Evolutionary conservation across 2,113 vertebrate genomes (phyloP), one percentile per base, ranked within the genome.

Genomic region (human (Homo sapiens)): DNA sequence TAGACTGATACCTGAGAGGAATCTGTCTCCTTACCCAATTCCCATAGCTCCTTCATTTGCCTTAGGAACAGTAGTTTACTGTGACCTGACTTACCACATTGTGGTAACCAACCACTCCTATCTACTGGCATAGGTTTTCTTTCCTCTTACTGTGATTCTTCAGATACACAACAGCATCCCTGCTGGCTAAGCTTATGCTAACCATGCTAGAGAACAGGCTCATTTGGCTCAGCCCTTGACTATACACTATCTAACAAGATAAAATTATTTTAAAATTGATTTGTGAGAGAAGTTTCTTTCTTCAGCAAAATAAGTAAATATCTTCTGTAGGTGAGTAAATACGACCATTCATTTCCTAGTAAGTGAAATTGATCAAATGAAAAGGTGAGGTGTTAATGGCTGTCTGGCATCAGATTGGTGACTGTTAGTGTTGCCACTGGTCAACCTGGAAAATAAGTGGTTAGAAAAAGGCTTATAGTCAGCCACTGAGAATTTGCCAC

Each of bases 201-300:
- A 66, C 61, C 18, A 23, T 17, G 43, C 20, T 27, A 61, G 70
- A 57, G 61, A n/a, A 22, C 2, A 32, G 52, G 57, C 20, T 75
- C 12, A 76, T 86, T 78, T n/a, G 12, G 30, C 50, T 61, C 50
- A 89, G 52, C 1, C 20, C 25, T 68, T 55, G 66, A 81, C 81
- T 6, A 66, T 59, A 20, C 22, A 14, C 23, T 75, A 11, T 84
- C 52, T 64, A 64, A 64, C 61, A 64, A 64, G 61, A 32, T 32
- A 14, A 64, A 14, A 14, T 64, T 64, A 17, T 85, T 82, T 84
- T 66, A 57, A 87, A 85, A 85, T 16, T 38, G 70, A 43, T 57
- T 76, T 90, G 75, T 83, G 72, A 93, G 48, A 83, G 76, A 92
- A 88, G 18, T 76, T 59, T 83, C 25, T 87, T 87, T 97, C 83